phyloP scores from a whole-genome alignment of 2,888 invertebrate genomes.

The Norana najaformis region DNA sequence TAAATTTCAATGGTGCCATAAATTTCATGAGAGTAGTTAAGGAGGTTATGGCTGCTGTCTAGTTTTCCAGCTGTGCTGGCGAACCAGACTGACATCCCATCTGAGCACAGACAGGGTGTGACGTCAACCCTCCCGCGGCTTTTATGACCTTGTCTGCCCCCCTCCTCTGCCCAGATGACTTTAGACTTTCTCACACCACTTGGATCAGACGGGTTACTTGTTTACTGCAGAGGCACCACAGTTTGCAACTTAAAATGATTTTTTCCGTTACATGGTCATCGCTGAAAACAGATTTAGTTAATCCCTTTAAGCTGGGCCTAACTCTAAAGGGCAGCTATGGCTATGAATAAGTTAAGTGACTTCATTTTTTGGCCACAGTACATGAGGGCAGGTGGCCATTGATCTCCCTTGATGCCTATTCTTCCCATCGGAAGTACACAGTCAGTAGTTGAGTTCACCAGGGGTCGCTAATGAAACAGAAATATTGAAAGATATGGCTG shows the following conservation, averaged over 20 bases:
- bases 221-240: too few relatives aligned
- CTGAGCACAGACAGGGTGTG: background rate
- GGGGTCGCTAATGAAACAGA: too few relatives aligned
- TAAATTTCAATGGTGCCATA: background rate
- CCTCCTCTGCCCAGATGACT: background rate
- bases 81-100: background rate
- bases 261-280: background rate
- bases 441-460: too few relatives aligned
- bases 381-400: too few relatives aligned
- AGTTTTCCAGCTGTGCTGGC: slow-evolving; percentile 13
- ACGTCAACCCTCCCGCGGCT: background rate
- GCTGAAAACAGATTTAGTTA: background rate
- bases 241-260: background rate
- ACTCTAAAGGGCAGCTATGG: background rate
- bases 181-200: background rate
- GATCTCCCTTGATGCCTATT: too few relatives aligned
- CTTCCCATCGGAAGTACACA: too few relatives aligned
- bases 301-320: background rate
- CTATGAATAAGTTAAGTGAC: background rate
- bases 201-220: background rate
- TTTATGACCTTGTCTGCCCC: background rate
- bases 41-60: slow-evolving; percentile 4
- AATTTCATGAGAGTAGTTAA: background rate
- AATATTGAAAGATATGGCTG: background rate
- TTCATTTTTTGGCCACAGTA: background rate